These are phyloP conservation scores for Ruditapes philippinarum DNA, from an alignment of 1,140 invertebrate genomes.

Conservation along the genomic window DNA sequence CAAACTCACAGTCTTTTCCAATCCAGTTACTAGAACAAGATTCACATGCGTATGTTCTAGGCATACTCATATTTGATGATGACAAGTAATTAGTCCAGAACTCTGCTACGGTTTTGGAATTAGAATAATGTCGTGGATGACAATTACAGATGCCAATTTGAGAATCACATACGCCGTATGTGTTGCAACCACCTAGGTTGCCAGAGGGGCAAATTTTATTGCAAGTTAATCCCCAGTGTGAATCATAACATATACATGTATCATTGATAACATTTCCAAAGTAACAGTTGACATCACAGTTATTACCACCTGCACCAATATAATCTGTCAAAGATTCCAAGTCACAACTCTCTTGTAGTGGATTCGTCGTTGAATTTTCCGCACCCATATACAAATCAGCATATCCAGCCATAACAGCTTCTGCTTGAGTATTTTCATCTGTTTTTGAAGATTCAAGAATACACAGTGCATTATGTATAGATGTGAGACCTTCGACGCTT, in stretches of 20 bases:
- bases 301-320: constrained; percentile 26
- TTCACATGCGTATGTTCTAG: constrained; percentile 65
- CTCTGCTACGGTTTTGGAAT: constrained; percentile 9
- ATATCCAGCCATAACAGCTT: constrained; percentile 17
- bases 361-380: constrained; percentile 2
- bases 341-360: constrained; percentile 38
- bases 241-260: constrained; percentile 66
- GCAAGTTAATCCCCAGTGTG: constrained; percentile 68
- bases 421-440: constrained; percentile 38
- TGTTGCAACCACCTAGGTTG: constrained; percentile 58
- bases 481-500: background rate
- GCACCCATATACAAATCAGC: constrained; percentile 55
- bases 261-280: constrained; percentile 65
- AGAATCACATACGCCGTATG: constrained; percentile 60
- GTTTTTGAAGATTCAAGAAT: constrained; percentile 6
- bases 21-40: constrained; percentile 67
- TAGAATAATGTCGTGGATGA: constrained; percentile 59
- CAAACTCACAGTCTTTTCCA: constrained; percentile 71
- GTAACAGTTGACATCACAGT: constrained; percentile 21
- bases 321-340: constrained; percentile 24
- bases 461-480: constrained; percentile 42
- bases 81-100: constrained; percentile 40
- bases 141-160: constrained; percentile 65
- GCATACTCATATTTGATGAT: background rate
- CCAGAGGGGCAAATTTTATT: constrained; percentile 65